Base-by-base conservation (phyloP, 1,140 invertebrate species). In the Euura saliciscinereae region DNA sequence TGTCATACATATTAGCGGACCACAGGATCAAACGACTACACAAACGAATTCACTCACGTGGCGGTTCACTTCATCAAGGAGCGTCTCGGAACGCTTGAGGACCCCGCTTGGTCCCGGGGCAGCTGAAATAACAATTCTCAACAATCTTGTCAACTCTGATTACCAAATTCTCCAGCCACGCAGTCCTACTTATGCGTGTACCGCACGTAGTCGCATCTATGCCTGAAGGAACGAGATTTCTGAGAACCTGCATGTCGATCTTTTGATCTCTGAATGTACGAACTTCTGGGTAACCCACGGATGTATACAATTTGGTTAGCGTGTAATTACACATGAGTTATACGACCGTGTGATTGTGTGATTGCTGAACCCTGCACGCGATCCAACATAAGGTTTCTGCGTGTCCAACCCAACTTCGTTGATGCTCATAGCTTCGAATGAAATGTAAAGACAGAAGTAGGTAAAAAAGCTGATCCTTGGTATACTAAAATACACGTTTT, bases 111-210 rank as follows among this genome's bases (percentile, higher is more conserved):
- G 28, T 28, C 51, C 51, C 51, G 13, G 51, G 51, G 2, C 3
- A n/a, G 8, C 51, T 59, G 13, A 59, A 59, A 59, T 59, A 59
- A 59, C 51, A 59, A 59, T 59, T 59, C 51, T n/a, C 8, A 59
- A 59, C 51, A 59, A 59, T 59, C 51, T 59, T 59, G 51, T 59
- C 13, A n/a, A 59, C 51, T 59, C 51, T 4, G 51, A 59, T 59
- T 59, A 59, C 51, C 8, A 59, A 59, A 59, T 59, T 59, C 51
- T 59, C 51, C 10, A 59, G 5, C 51, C 51, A 59, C 51, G 5
- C 28, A 28, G 28, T 28, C 28, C 28, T 28, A 28, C 28, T 28
- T 28, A 28, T 28, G 28, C 28, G 28, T 28, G 28, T 28, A 28
- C 28, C 28, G 28, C 28, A 28, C 28, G 28, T n/a, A n/a, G n/a